phyloP scores from a whole-genome alignment of 2,888 invertebrate species.

The Cephonodes hylas region DNA sequence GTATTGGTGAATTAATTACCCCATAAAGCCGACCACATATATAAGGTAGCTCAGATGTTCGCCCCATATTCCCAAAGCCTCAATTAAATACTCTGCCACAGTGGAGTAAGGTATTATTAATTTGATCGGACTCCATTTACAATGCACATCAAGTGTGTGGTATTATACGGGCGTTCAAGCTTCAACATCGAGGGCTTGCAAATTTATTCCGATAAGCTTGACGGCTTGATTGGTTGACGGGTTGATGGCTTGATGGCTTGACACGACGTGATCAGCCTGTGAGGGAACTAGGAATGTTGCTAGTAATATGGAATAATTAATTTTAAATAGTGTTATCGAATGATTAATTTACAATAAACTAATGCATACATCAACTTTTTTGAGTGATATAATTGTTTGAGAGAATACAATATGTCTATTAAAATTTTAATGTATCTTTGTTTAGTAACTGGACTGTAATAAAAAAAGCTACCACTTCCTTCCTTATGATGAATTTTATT shows the following conservation, averaged over 20 bases:
- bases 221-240: not conserved
- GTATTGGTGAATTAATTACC: not conserved
- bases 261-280: not conserved
- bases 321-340: no score
- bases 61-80: constrained; percentile 26
- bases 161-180: not conserved
- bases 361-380: no score
- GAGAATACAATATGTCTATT: no score
- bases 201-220: not conserved
- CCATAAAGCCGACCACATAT: not conserved
- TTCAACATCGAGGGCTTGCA: not conserved
- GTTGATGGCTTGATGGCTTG: not conserved
- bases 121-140: constrained; percentile 53
- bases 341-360: no score
- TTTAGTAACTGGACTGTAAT: no score
- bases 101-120: constrained; percentile 54
- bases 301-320: no score
- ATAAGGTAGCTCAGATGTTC: constrained; percentile 46
- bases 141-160: constrained; percentile 13
- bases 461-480: no score
- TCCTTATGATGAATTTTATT: no score
- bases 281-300: not conserved
- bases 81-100: constrained; percentile 53
- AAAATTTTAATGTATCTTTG: no score
- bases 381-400: no score